Base-by-base conservation (phyloP, 2,888 invertebrate genomes). In the Allygus modestus region DNA sequence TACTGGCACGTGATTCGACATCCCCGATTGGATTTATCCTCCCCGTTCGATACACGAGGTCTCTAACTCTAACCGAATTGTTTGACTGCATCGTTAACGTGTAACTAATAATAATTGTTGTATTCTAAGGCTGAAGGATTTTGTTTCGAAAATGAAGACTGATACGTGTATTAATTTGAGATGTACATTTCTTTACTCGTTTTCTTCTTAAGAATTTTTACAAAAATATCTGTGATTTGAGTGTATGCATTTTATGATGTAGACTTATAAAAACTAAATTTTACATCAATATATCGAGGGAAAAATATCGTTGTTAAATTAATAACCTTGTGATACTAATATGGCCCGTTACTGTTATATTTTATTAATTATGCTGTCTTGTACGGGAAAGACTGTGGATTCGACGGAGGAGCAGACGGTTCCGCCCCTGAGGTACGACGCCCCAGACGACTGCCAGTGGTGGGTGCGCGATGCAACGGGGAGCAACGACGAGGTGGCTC, bases 371-470 rank as follows among this genome's bases (percentile, higher is more conserved):
- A 0, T 33, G 54, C 37, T 79, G 1, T 33, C 2, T 28, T 77
- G 26, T 2, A 20, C 51, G 31, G 79, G 79, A 12, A 79, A 26
- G 23, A 58, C 58, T 4, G 79, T 58, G 23, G 28, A n/a, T n/a
- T 54, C 79, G 7, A 33, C 69, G 15, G 85, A 85, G 65, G 85
- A 85, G 37, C 85, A 77, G 51, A 85, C 85, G 15, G 69, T 65
- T 7, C 65, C 82, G 71, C 85, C 91, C 43, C 89, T 93, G 75
- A 90, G 91, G 88, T 96, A 96, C 91, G 96, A 96, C 91, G 95
- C 96, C 87, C 97, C 97, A 84, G 96, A 96, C 89, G 96, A 97
- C 90, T 97, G 97, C 89, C 94, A 95, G 89, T 95, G 95, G 95
- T 94, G 94, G 93, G 90, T 94, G 58, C 91, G 93, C 87, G 89